Evolutionary conservation across 2,113 vertebrate species (phyloP), one percentile per base, ranked within the genome.

Genomic region (human): DNA sequence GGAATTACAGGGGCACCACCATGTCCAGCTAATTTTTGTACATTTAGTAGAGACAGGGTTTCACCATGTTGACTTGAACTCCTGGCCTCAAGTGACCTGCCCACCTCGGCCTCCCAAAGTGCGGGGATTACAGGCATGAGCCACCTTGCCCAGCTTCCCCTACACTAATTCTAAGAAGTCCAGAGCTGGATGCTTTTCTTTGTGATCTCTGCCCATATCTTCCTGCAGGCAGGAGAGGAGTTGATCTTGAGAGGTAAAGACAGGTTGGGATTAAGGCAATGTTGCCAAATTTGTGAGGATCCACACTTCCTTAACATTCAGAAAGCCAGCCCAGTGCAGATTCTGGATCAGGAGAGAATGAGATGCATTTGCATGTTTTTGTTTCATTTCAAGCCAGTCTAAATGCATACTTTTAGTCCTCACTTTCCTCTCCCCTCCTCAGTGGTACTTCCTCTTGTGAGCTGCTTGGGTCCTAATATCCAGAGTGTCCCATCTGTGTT

Each of bases 341-440:
- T 72, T 81, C 85, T 96, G 87, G 89, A 91, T 57, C 38, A 93
- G 96, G 95, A 98, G 52, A 79, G 45, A 86, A 61, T 68, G n/a
- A 87, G 95, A 92, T 92, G 17, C 66, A 59, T 78, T 94, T 97
- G 73, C 94, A 95, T 95, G 30, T 95, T 96, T 97, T 61, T 97
- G 87, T 98, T 97, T 89, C 72, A 38, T 96, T 97, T 94, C 64
- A 55, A 11, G 0, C 43, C 93, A 97, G 97, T 98, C 93, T 97
- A 88, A 83, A 91, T 98, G 98, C 97, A 98, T 90, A 97, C 98
- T 98, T 98, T 98, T 98, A 98, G 96, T 98, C 83, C 96, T 98
- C 93, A 86, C 98, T 98, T 98, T 98, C 98, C 98, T 98, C 97
- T 98, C 98, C 98, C 96, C 95, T 98, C 97, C 98, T 98, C 98